Evolutionary conservation across 2,113 vertebrate genomes (phyloP).

Genomic region (Lepus europaeus): DNA sequence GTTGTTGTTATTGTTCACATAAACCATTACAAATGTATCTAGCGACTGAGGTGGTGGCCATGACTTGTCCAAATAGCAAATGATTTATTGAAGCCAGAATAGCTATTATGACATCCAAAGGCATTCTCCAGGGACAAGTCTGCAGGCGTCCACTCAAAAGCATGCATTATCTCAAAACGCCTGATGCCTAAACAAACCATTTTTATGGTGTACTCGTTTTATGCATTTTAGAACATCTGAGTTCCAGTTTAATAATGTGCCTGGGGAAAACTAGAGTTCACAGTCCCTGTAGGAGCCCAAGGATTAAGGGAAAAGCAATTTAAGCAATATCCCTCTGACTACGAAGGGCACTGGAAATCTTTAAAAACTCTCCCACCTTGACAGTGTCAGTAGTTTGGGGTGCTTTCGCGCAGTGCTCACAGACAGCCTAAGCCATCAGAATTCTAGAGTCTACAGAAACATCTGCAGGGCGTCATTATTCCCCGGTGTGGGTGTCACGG

Average conservation of each 20-base stretch:
- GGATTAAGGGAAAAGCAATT: background rate
- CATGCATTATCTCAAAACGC: slow-evolving; percentile 67
- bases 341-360: background rate
- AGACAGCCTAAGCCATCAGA: background rate
- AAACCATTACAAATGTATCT: slow-evolving; percentile 75
- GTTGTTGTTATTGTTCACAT: slow-evolving; percentile 72
- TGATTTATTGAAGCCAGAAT: slow-evolving; percentile 75
- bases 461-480: too few species aligned
- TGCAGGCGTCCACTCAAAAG: slow-evolving; percentile 36
- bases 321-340: background rate
- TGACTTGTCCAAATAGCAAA: slow-evolving; percentile 60
- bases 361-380: background rate
- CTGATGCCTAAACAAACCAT: slow-evolving; percentile 33
- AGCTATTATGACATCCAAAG: slow-evolving; percentile 65
- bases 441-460: background rate
- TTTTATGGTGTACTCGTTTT: background rate
- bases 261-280: background rate
- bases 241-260: slow-evolving; percentile 35
- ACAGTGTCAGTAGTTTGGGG: background rate
- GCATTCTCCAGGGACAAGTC: background rate
- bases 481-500: fast-evolving
- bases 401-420: background rate
- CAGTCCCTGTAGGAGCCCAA: background rate
- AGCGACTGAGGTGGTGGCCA: slow-evolving; percentile 59
- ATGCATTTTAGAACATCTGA: slow-evolving; percentile 28